Base-by-base conservation (phyloP, 2,797 vertebrate species). In the Lepus townsendii region DNA sequence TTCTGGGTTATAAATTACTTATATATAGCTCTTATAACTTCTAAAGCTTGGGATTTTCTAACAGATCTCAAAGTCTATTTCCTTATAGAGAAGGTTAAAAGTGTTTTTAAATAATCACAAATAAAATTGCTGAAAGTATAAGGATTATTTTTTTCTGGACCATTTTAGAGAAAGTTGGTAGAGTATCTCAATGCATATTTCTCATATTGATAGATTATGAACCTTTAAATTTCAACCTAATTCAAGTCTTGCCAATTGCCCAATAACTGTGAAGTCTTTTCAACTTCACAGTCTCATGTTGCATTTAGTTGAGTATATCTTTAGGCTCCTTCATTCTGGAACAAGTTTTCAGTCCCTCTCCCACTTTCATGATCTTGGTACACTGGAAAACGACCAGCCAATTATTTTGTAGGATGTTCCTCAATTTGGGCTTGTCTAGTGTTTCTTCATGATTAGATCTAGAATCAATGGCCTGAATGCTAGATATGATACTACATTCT, bases 31-130 rank as follows among this genome's bases (percentile, higher is more conserved):
- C 38, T 92, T 62, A 3, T 19, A 35, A 76, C 38, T 72, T 88
- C 69, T 69, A 75, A 68, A 95, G 60, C 4, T 83, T 77, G 27
- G 13, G 66, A 79, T 86, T 90, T 75, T 93, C 30, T 20, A 69
- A 17, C 8, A 9, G 54, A 75, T 72, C 35, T 79, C 27, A 73
- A 91, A 93, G 19, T 65, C 13, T 16, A 30, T 10, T 7, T 80
- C 38, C 22, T 1, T 47, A 62, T 66, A 47, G 26, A 90, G 47
- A 84, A 88, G 7, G 2, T 82, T 68, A 52, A 83, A 62, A 69
- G 3, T 3, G 42, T 66, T 94, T 78, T 24, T 50, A 52, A 86
- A 86, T 5, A 78, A n/a, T 63, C n/a, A 83, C 42, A 91, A 66
- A 62, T 38, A 62, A 84, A 69, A 6, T 80, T 72, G 27, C 3